Evolutionary conservation across 2,888 invertebrate species (phyloP), one percentile per base, ranked within the genome.

Genomic region (Zonitis immaculata): DNA sequence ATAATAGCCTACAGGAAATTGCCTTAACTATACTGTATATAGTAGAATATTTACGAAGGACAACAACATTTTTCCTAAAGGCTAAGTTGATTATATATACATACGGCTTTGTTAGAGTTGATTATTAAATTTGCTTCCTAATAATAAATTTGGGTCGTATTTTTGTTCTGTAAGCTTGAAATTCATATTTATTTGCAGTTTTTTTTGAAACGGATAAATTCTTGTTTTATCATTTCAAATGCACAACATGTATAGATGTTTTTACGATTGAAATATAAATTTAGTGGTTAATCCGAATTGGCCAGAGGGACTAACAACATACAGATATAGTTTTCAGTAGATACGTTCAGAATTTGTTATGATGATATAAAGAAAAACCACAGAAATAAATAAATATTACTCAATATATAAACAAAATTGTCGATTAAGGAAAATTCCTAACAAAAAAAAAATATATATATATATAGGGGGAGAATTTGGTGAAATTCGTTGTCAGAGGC

Each of bases 261-360:
- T 67, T 67, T 67, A 68, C 64, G 66, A 68, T 67, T 68, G 68
- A 67, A 66, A 67, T 63, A 66, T 68, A 68, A 68, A 68, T 68
- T 68, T 66, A 66, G 66, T 60, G 61, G 65, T 62, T 67, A 65
- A 68, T 67, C 63, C 64, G 52, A 60, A 66, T 57, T 50, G 62
- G 56, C 57, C 49, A 47, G 44, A 51, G 55, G 39, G 39, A 53
- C 44, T 63, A 61, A 60, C 62, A 53, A 56, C n/a, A n/a, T 55
- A 60, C 61, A 60, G 61, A 61, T 60, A 61, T 62, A 63, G 62
- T 63, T 66, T 58, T 53, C 56, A 58, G 57, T 48, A 54, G n/a
- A n/a, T 61, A 62, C 57, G 61, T 54, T 54, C 51, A 59, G 62
- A 64, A 62, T 64, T 60, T 61, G 55, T 59, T 60, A 63, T 64